phyloP scores from a whole-genome alignment of 2,113 vertebrate genomes.

The Elachura formosa region DNA sequence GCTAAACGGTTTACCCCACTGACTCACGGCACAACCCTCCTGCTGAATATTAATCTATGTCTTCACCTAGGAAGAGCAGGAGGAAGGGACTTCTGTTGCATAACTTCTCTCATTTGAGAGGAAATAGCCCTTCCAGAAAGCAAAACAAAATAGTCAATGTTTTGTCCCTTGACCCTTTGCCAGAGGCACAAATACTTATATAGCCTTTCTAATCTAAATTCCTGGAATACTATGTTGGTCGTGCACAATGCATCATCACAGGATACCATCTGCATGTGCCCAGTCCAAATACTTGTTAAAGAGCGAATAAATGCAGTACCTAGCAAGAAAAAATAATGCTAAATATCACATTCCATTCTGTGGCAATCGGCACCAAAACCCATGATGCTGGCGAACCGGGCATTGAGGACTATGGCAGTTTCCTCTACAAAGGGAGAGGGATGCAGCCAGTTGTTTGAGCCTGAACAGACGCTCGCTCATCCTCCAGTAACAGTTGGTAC shows the following conservation, averaged over 20 bases:
- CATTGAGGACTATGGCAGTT: background rate
- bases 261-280: background rate
- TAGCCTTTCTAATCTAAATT: background rate
- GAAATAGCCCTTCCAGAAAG: background rate
- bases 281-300: background rate
- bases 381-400: background rate
- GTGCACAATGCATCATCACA: background rate
- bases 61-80: background rate
- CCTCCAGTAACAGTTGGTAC: slow-evolving; percentile 23
- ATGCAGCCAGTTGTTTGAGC: background rate
- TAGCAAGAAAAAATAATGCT: background rate
- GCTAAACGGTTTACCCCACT: background rate
- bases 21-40: background rate
- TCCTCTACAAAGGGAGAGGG: background rate
- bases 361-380: background rate
- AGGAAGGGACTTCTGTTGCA: background rate
- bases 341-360: background rate
- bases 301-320: accelerated
- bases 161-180: background rate
- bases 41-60: background rate
- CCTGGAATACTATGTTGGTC: background rate
- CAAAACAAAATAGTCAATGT: background rate
- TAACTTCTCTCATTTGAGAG: background rate
- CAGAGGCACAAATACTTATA: background rate
- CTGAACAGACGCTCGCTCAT: background rate